phyloP scores from a whole-genome alignment of 37 sponge, comb jelly and placozoan genomes.

The Haliclona indistincta region DNA sequence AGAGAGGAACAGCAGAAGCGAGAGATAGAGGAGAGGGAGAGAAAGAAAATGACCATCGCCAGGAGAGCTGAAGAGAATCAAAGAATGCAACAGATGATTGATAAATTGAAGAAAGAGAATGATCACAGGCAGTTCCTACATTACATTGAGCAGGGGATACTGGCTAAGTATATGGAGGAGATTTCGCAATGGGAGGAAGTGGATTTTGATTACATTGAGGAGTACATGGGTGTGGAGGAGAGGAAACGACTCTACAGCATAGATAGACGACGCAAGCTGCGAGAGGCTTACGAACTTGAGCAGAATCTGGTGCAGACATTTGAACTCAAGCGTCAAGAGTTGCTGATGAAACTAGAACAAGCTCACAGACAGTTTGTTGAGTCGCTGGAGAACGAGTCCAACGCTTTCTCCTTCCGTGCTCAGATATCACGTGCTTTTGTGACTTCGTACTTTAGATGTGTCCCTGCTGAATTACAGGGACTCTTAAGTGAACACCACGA shows the following conservation, averaged over 20 bases:
- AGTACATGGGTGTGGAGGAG: not conserved
- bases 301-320: not conserved
- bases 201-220: not conserved
- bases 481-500: no score
- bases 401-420: not conserved
- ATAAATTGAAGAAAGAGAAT: not conserved
- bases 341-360: not conserved
- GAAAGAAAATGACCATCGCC: not conserved
- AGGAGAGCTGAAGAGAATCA: not conserved
- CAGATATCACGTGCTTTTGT: not conserved
- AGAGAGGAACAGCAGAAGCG: not conserved
- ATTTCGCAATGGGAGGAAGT: not conserved
- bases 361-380: not conserved
- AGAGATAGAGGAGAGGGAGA: not conserved
- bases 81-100: not conserved
- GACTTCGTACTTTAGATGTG: not conserved
- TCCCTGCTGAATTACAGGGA: not conserved
- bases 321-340: not conserved
- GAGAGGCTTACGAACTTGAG: not conserved
- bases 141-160: not conserved
- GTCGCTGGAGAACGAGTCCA: not conserved
- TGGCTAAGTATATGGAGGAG: not conserved
- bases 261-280: not conserved
- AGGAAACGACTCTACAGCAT: not conserved
- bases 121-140: not conserved